Conservation (phyloP, 2,113 vertebrate species). For the Cyanoliseus patagonus region DNA sequence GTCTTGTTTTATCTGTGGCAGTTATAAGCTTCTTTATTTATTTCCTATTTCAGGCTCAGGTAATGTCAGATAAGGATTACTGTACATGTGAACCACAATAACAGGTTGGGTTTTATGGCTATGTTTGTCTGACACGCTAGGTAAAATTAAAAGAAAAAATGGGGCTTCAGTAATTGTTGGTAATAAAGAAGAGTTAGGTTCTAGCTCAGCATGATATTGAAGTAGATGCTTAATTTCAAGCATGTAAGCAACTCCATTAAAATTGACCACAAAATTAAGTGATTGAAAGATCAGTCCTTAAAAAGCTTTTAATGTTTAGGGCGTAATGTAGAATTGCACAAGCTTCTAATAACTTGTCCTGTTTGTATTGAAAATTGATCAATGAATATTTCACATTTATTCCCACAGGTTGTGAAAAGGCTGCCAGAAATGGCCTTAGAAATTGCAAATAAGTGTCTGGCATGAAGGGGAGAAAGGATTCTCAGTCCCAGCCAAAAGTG, state of each 20-base stretch:
- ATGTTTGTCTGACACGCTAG: background rate
- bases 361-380: background rate
- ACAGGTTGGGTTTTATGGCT: conserved; percentile 30
- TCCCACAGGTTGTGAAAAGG: background rate
- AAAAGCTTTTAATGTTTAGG: conserved; percentile 30
- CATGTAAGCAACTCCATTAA: conserved; percentile 9
- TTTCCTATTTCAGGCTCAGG: background rate
- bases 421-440: background rate
- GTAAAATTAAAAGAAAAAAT: conserved; percentile 38
- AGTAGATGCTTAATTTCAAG: conserved; percentile 44
- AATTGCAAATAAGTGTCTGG: background rate
- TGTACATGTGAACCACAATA: background rate
- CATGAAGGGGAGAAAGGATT: background rate
- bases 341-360: background rate
- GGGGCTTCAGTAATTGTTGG: background rate
- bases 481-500: background rate
- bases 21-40: background rate
- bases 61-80: background rate
- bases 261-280: background rate
- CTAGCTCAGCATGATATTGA: background rate
- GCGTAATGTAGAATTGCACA: background rate
- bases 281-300: conserved; percentile 10
- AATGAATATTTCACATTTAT: background rate
- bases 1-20: background rate
- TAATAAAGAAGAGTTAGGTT: conserved; percentile 45